phyloP scores from a whole-genome alignment of 2,888 invertebrate genomes.

The Cryptus armator region DNA sequence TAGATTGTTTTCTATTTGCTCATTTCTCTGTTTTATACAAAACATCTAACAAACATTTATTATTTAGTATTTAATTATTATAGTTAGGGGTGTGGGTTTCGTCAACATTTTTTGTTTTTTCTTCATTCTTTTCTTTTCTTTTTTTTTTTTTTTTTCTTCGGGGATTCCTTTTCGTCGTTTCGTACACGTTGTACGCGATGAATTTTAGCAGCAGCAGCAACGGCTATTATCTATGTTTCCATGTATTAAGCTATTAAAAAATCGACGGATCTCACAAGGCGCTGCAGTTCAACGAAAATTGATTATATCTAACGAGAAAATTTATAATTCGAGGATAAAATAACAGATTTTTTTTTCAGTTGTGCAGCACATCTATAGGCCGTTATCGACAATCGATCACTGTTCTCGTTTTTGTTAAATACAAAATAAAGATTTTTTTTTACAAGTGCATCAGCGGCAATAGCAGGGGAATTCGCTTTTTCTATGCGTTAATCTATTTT shows the following conservation, averaged over 20 bases:
- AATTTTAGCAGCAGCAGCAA: conserved; percentile 35
- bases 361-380: conserved; percentile 45
- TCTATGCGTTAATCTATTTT: conserved; percentile 15
- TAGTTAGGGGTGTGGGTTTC: conserved; percentile 51
- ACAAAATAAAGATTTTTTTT: conserved; percentile 14
- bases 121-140: not conserved
- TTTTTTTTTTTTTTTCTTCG: not conserved
- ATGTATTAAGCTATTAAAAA: conserved; percentile 44
- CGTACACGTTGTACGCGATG: conserved; percentile 17
- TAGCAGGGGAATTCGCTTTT: conserved; percentile 21
- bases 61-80: conserved; percentile 50
- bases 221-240: conserved; percentile 41
- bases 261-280: conserved; percentile 52
- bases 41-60: conserved; percentile 81
- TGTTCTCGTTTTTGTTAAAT: conserved; percentile 8
- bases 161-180: conserved; percentile 30
- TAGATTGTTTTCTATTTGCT: conserved; percentile 77
- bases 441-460: conserved; percentile 31
- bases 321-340: conserved; percentile 1
- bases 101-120: conserved; percentile 45
- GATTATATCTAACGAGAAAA: not conserved
- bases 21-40: conserved; percentile 81
- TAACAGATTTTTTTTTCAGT: not conserved
- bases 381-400: conserved; percentile 15
- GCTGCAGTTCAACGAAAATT: conserved; percentile 33